Evolutionary conservation across 2,888 invertebrate species (phyloP), one percentile per base, ranked within the genome.

Genomic region (Agonopterix heracliana): DNA sequence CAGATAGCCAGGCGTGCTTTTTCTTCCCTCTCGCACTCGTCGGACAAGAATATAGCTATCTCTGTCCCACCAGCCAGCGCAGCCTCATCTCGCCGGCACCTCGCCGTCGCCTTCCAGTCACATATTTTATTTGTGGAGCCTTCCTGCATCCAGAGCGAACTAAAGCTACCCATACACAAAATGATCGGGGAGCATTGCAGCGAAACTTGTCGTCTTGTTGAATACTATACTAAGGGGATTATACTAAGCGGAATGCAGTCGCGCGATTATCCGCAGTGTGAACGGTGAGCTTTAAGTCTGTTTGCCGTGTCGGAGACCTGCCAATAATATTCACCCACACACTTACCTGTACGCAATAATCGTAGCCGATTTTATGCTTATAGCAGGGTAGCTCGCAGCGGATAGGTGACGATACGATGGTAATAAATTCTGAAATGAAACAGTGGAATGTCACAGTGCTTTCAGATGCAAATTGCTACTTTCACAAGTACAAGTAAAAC

Each of bases 71-170:
- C 60, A 74, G 72, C 71, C 71, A 75, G 80, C 79, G 77, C 80
- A 83, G 80, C 81, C 83, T 83, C 84, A 82, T 82, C 81, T 81
- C 74, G 73, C 75, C 74, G 79, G 80, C 84, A 85, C 85, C 85
- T 83, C 83, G 76, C 77, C 80, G 86, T 86, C 83, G 87, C 85
- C 84, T 82, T 79, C 80, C 71, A 86, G 85, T 87, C 87, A 87
- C 85, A 87, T 88, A 86, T 88, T 88, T 87, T 88, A 87, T 88
- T 87, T 85, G 88, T 86, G 74, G 74, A 85, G 78, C 81, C 82
- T 87, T 83, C 86, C 84, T 86, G 80, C 81, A 87, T 83, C 81
- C 78, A 78, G 82, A 78, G 76, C 68, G 75, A 70, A 71, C 72
- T 82, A 84, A 86, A 74, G 81, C 76, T 54, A 64, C 57, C 78